Evolutionary conservation across 2,113 vertebrate genomes (phyloP).

Genomic region (Enhydra lutris): DNA sequence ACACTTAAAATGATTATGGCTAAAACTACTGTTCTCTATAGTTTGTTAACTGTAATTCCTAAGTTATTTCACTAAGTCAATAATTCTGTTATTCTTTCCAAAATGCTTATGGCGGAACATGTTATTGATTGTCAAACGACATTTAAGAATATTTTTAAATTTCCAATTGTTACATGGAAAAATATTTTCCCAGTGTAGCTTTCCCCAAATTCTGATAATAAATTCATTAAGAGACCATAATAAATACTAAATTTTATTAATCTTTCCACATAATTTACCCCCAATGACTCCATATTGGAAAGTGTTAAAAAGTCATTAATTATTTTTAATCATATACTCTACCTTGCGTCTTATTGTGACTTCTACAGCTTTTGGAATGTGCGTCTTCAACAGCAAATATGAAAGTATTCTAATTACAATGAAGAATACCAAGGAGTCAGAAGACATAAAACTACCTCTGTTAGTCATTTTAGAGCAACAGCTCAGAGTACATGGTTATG

Average conservation of each 20-base stretch:
- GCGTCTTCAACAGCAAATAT: not conserved
- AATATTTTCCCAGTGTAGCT: not conserved
- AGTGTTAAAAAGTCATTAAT: not conserved
- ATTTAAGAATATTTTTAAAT: not conserved
- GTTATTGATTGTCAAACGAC: not conserved
- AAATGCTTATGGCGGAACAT: not conserved
- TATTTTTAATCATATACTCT: not conserved
- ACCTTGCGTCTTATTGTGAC: not conserved
- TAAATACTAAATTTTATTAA: not conserved
- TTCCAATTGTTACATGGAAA: not conserved
- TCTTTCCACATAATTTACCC: not conserved
- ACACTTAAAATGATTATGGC: not conserved
- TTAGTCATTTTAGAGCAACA: not conserved
- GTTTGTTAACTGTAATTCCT: not conserved
- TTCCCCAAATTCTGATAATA: not conserved
- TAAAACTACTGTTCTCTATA: not conserved
- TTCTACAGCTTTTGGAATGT: not conserved
- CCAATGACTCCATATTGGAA: not conserved
- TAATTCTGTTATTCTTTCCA: not conserved
- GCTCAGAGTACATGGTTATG: accelerated
- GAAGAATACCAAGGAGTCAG: not conserved
- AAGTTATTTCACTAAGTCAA: not conserved
- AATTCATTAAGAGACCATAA: not conserved
- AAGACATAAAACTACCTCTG: not conserved
- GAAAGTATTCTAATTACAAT: not conserved